Percentiles rank a stretch among this genome's conserved stretches.
These are phyloP conservation scores for Diarsia dahlii DNA, from an alignment of 2,888 invertebrate species.

Conservation along the genomic window DNA sequence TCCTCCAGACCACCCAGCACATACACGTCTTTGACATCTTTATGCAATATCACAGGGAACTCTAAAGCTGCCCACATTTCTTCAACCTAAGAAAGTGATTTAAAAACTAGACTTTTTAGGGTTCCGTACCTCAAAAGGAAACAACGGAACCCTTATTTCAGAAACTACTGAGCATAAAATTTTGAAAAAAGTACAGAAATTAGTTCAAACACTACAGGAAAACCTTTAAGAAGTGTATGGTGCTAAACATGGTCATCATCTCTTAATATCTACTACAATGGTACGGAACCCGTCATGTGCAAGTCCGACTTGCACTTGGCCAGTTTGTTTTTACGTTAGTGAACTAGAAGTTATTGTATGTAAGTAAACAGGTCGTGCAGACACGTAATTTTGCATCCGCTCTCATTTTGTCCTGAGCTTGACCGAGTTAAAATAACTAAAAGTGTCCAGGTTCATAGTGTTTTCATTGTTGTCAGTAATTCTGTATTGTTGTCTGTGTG, in stretches of 20 bases:
- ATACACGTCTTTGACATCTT: constrained; percentile 95
- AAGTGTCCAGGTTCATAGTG: background rate
- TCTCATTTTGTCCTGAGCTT: background rate
- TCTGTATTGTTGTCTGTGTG: background rate
- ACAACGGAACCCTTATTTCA: too few species aligned
- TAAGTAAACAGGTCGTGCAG: background rate
- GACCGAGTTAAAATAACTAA: background rate
- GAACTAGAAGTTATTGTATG: background rate
- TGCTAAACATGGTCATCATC: too few species aligned
- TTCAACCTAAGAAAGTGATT: constrained; percentile 91
- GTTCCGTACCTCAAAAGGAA: too few species aligned
- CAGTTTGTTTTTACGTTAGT: background rate
- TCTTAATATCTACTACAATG: too few species aligned
- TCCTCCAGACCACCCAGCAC: constrained; percentile 96
- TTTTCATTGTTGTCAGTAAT: background rate
- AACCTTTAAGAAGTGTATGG: too few species aligned
- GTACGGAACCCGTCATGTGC: too few species aligned
- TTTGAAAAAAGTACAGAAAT: too few species aligned
- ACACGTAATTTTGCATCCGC: background rate
- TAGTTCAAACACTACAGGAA: too few species aligned
- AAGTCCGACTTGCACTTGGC: too few species aligned
- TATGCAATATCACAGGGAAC: constrained; percentile 94
- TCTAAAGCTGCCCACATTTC: constrained; percentile 95
- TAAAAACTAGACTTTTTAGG: too few species aligned
- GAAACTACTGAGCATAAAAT: too few species aligned